Base-by-base conservation (phyloP, 2,888 invertebrate species). In the Caenorhabditis japonica region DNA sequence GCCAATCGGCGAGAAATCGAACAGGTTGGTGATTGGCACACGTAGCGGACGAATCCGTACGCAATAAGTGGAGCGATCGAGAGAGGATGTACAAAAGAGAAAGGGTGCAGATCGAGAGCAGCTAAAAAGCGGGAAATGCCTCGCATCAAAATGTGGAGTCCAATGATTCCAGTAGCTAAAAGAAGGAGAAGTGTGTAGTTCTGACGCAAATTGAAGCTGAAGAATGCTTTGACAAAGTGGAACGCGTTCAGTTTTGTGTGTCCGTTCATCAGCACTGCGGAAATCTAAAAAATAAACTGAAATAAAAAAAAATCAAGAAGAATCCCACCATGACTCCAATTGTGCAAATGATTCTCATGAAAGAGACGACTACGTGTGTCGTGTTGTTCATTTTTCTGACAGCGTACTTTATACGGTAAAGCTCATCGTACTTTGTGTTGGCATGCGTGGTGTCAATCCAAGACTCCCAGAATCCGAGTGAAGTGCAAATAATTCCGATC, bases 381-480 rank as follows among this genome's bases (percentile, higher is more conserved):
- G 80, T 61, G 21, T 66, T 59, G 49, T 78, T 83, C 61, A 86
- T 66, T 55, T 83, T 85, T 7, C 83, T 59, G 3, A 85, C 62
- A 17, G 84, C 85, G 56, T 85, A 85, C 60, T 85, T 85, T 10
- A 84, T 75, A 66, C 82, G 59, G 51, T 82, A 83, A 7, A 83
- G 62, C 47, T 78, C 68, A 43, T 84, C 77, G 60, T 83, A 84
- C 19, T 61, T 34, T 4, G 84, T 84, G 39, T 73, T 76, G 23
- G 81, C 76, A 49, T 83, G 83, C 12, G 74, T 72, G 5, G 77
- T 72, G 51, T 77, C 77, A 23, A 85, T 75, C 85, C 85, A 85
- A 8, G 80, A 80, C 47, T 85, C 85, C 85, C 85, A 85, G 52
- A 81, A 83, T 25, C 85, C 85, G 51, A 85, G 51, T 0, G 83